phyloP scores from a whole-genome alignment of 2,797 vertebrate genomes.

The Tragelaphus eurycerus region DNA sequence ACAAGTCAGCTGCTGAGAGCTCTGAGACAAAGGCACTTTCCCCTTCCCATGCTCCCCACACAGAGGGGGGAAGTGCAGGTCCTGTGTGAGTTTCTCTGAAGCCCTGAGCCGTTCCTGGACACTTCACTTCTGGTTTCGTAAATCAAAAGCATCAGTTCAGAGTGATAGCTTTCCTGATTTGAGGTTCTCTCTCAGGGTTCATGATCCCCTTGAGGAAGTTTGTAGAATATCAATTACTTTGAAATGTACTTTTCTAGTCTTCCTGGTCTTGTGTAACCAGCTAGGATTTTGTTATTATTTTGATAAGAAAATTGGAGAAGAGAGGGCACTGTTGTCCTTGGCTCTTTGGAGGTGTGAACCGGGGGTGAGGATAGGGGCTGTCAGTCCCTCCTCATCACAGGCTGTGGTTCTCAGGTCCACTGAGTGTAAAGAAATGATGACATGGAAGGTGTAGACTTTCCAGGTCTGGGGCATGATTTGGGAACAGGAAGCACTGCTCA shows the following conservation, averaged over 20 bases:
- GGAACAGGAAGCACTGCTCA: neutral
- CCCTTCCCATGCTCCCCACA: neutral
- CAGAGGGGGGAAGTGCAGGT: neutral
- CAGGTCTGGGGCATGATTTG: neutral
- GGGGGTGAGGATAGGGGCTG: too few relatives aligned
- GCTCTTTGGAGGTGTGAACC: neutral
- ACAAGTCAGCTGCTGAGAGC: neutral
- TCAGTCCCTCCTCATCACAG: neutral
- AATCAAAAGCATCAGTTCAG: neutral
- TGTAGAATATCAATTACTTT: conserved; percentile 56
- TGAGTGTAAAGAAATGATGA: neutral
- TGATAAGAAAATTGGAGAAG: conserved; percentile 22
- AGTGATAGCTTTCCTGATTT: neutral
- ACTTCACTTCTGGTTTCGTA: neutral
- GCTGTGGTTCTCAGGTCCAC: neutral
- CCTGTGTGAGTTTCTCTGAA: neutral
- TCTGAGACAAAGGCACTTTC: neutral
- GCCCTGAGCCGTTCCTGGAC: neutral
- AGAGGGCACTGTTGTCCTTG: neutral
- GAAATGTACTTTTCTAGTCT: neutral
- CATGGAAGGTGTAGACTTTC: neutral
- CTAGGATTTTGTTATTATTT: conserved; percentile 24
- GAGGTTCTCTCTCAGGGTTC: neutral
- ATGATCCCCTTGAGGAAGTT: conserved; percentile 13
- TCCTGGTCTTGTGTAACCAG: conserved; percentile 45